A percentile compares a stretch with the other conserved stretches of the same genome.
Evolutionary conservation across 2,113 vertebrate species (phyloP).

Genomic region (Rousettus leschenaultii): DNA sequence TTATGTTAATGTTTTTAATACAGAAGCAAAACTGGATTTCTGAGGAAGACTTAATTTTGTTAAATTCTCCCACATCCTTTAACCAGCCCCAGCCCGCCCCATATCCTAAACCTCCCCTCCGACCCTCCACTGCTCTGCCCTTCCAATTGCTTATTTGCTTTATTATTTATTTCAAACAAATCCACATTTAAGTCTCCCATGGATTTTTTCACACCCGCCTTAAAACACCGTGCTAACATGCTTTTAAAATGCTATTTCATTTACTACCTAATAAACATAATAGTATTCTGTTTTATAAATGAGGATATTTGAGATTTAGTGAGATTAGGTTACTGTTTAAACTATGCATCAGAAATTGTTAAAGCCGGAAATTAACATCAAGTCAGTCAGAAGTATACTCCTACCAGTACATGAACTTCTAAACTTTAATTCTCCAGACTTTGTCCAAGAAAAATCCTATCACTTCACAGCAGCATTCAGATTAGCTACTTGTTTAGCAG

Average conservation of each 20-base stretch:
- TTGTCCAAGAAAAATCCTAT: neutral
- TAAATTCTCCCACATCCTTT: neutral
- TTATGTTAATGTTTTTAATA: neutral
- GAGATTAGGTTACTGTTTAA: neutral
- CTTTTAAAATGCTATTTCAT: neutral
- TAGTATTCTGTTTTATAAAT: neutral
- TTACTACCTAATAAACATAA: neutral
- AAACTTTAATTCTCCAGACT: slow-evolving; percentile 12
- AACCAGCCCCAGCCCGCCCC: too few relatives aligned
- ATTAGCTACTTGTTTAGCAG: neutral
- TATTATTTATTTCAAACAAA: neutral
- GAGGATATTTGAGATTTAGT: neutral
- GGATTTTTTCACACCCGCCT: neutral
- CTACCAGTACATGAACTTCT: neutral
- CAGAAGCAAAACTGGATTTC: neutral
- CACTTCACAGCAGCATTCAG: neutral
- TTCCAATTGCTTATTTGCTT: neutral
- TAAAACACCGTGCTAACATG: neutral
- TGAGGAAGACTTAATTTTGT: neutral
- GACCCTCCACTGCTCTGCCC: fast-evolving
- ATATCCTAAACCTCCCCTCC: too few relatives aligned
- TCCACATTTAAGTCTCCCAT: neutral
- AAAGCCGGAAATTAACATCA: neutral
- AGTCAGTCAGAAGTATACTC: neutral
- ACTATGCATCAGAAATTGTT: neutral